Evolutionary conservation across 2,113 vertebrate species (phyloP), one percentile per base, ranked within the genome.

Genomic region (Macrotus californicus): DNA sequence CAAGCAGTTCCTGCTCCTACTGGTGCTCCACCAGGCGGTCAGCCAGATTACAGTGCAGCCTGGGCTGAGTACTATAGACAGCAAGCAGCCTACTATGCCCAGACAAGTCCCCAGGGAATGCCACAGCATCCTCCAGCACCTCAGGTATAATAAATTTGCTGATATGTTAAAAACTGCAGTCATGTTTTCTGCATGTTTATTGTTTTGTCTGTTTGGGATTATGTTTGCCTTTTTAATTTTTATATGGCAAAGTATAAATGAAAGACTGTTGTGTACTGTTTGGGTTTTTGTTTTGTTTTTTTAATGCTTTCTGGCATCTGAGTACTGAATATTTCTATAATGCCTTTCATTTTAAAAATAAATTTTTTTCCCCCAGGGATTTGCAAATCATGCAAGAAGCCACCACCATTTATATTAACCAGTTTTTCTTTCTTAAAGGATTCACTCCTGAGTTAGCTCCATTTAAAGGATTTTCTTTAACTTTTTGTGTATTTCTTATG

Each of bases 401-500:
- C 98, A 97, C 98, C 98, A 98, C 93, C 98, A 96, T 98, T 98
- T 98, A 97, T 98, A 98, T 98, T 99, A 99, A 99, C 99, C 98
- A 93, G 96, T 94, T 96, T 98, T 99, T 99, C 98, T 98, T 99
- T 99, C 98, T 98, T 97, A 98, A 99, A 99, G 99, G 99, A 98
- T 97, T 99, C 99, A 98, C 98, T 98, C 98, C 98, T 99, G 98
- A 98, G 98, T 98, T 99, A 98, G 98, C 98, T 98, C 97, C 46
- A 97, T 98, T 98, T 98, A 98, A 99, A 98, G 98, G 98, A 99
- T 99, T 99, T 99, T 99, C 99, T 99, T 99, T 99, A 99, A 99
- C 99, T 98, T 99, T 99, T 99, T 99, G 99, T 99, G 99, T 99
- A 99, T 99, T 98, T 99, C 99, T 99, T 99, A 99, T 99, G 99